phyloP scores from a whole-genome alignment of 1,140 invertebrate genomes.

The Formica selysi region DNA sequence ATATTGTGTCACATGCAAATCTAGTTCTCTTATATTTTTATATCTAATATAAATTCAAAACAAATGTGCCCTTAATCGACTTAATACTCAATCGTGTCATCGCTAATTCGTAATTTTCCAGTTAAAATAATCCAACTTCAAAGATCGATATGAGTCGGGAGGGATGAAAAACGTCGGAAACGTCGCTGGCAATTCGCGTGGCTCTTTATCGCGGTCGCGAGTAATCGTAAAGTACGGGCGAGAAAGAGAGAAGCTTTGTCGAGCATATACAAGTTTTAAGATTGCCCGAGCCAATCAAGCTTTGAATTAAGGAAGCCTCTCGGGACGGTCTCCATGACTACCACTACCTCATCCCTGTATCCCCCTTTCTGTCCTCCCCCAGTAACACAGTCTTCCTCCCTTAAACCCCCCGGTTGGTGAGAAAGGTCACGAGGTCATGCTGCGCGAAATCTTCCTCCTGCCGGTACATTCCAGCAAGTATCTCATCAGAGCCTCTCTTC shows the following conservation, averaged over 20 bases:
- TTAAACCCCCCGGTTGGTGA: neutral
- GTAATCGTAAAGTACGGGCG: conserved; percentile 20
- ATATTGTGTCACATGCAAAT: too few species aligned
- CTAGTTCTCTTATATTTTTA: too few species aligned
- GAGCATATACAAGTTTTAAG: conserved; percentile 63
- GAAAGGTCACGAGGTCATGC: conserved; percentile 64
- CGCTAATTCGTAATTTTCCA: neutral
- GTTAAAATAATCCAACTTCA: neutral
- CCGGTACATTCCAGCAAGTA: neutral
- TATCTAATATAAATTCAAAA: neutral
- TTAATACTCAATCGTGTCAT: neutral
- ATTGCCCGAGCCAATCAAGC: conserved; percentile 69
- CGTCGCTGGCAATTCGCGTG: neutral
- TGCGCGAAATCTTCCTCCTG: conserved; percentile 32
- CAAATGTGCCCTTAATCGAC: neutral
- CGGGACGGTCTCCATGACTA: conserved; percentile 71
- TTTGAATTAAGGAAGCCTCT: conserved; percentile 71
- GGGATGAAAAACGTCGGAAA: conserved; percentile 20
- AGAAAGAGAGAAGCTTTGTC: conserved; percentile 60
- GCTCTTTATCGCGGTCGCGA: conserved; percentile 19
- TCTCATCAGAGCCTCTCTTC: neutral
- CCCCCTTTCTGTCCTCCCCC: conserved; percentile 55
- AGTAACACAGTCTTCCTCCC: conserved; percentile 61
- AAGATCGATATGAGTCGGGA: neutral
- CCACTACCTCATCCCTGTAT: conserved; percentile 61